Evolutionary conservation across 2,797 vertebrate genomes (phyloP).

Genomic region (Mareca penelope): DNA sequence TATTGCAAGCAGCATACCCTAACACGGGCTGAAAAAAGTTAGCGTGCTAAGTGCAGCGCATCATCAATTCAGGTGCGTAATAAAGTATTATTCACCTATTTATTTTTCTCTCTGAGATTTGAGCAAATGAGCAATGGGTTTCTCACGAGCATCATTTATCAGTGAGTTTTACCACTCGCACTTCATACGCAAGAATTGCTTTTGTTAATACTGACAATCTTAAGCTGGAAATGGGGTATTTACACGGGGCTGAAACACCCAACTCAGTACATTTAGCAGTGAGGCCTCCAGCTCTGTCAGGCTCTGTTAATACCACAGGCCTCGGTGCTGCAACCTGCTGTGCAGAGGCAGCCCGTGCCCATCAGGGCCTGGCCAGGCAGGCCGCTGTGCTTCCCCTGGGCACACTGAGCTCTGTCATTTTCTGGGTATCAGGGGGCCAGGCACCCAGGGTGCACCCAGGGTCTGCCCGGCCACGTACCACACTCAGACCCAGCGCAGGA

Average conservation of each 20-base stretch:
- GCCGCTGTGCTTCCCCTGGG: neutral
- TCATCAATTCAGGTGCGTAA: neutral
- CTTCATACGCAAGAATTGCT: neutral
- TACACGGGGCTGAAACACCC: neutral
- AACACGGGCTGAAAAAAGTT: neutral
- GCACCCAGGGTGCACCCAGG: fast-evolving
- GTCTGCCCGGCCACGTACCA: fast-evolving
- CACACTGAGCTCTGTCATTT: neutral
- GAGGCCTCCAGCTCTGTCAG: neutral
- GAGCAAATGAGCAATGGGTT: neutral
- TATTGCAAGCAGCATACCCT: neutral
- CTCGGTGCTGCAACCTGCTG: neutral
- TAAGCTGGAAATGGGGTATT: neutral
- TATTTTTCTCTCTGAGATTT: neutral
- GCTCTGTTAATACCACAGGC: neutral
- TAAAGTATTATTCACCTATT: neutral
- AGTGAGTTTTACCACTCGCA: neutral
- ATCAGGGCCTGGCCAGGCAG: fast-evolving
- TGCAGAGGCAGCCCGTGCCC: neutral
- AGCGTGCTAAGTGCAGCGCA: neutral
- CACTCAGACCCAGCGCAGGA: neutral
- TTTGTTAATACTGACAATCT: neutral
- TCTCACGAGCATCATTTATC: neutral
- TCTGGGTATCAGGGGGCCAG: neutral
- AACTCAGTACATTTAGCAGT: neutral